These are phyloP conservation scores for Ammodytes dubius DNA, from an alignment of 2,113 vertebrate genomes.

Conservation along the genomic window DNA sequence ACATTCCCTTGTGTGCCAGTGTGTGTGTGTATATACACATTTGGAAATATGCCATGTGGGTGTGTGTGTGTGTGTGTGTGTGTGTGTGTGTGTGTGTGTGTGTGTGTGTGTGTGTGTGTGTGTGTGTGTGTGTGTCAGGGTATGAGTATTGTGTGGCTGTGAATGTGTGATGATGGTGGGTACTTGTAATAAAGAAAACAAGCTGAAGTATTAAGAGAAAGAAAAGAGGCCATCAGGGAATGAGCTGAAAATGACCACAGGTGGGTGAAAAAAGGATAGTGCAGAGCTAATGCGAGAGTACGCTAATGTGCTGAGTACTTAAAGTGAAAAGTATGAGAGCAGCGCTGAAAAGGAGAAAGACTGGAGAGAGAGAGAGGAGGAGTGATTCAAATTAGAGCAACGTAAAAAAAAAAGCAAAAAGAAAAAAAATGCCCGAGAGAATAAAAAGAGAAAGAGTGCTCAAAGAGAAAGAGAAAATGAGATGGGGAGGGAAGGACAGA, in stretches of 20 bases:
- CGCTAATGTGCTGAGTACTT: conserved; percentile 20
- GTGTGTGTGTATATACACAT: conserved; percentile 19
- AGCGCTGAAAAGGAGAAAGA: background rate
- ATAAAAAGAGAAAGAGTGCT: conserved; percentile 26
- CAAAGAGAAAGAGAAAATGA: conserved; percentile 32
- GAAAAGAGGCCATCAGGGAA: background rate
- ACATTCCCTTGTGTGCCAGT: conserved; percentile 52
- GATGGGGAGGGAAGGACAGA: conserved; percentile 41
- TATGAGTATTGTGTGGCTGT: background rate
- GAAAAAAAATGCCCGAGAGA: background rate
- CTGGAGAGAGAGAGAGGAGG: conserved; percentile 5
- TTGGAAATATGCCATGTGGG: conserved; percentile 23
- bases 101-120: background rate
- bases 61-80: conserved; percentile 23
- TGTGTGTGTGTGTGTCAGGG: conserved; percentile 19
- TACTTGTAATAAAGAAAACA: background rate
- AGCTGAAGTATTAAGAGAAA: conserved; percentile 9
- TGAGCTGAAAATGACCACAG: conserved; percentile 36
- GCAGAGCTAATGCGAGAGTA: conserved; percentile 19
- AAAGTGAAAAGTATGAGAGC: conserved; percentile 14
- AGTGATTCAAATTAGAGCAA: conserved; percentile 23
- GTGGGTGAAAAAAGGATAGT: conserved; percentile 10
- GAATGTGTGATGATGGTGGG: conserved; percentile 26
- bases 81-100: conserved; percentile 17
- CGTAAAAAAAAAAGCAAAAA: background rate